phyloP scores from a whole-genome alignment of 2,888 invertebrate species.

The Oscheius sp. region DNA sequence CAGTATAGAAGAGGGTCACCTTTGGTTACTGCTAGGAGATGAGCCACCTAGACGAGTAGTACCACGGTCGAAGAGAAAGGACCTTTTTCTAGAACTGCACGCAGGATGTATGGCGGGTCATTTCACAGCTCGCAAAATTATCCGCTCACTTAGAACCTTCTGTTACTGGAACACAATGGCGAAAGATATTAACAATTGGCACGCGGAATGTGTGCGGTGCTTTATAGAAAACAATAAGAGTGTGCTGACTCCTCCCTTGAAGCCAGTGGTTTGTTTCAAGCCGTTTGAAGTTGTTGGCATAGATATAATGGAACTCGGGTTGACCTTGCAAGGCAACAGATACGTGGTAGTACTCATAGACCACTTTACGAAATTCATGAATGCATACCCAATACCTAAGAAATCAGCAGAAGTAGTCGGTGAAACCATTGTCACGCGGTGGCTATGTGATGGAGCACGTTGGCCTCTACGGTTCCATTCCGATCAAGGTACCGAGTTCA shows the following conservation, averaged over 20 bases:
- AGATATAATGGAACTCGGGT: conserved; percentile 35
- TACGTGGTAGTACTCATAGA: conserved; percentile 27
- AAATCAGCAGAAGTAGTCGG: conserved; percentile 36
- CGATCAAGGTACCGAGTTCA: conserved; percentile 37
- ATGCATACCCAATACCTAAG: conserved; percentile 30
- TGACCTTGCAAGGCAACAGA: background rate
- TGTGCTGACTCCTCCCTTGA: conserved; percentile 28
- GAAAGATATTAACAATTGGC: conserved; percentile 24
- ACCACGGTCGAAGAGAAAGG: conserved; percentile 17
- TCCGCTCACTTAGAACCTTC: conserved; percentile 4
- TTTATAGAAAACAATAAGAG: conserved; percentile 19
- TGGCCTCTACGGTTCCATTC: conserved; percentile 27
- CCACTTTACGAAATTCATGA: conserved; percentile 34
- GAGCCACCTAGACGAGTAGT: conserved; percentile 24
- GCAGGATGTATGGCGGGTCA: conserved; percentile 22
- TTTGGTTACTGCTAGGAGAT: background rate
- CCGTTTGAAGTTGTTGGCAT: conserved; percentile 38
- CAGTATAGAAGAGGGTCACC: background rate
- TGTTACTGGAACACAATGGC: conserved; percentile 36
- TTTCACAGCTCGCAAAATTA: conserved; percentile 1
- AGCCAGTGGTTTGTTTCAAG: conserved; percentile 5
- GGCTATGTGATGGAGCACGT: conserved; percentile 32
- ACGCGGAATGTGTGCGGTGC: conserved; percentile 26
- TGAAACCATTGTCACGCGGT: conserved; percentile 24
- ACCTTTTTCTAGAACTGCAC: conserved; percentile 32